phyloP scores from a whole-genome alignment of 2,888 invertebrate genomes.

The Latrodectus elegans region DNA sequence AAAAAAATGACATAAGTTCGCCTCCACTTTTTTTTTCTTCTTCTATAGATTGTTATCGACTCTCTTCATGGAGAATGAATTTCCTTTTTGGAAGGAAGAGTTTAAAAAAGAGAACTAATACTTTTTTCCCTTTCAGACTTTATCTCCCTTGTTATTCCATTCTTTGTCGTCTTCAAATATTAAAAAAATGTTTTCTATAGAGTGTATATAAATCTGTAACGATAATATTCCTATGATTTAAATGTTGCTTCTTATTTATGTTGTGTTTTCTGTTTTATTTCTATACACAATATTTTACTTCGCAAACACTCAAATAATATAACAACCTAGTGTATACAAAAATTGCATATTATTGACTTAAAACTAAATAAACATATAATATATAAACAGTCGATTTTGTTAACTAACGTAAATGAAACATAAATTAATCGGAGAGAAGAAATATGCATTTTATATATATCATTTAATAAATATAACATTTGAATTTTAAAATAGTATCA shows the following conservation, averaged over 20 bases:
- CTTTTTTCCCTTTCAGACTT: slow-evolving; percentile 38
- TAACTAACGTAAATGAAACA: no score
- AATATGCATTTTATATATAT: no score
- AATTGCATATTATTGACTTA: background rate
- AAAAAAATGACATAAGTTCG: slow-evolving; percentile 2
- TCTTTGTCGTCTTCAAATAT: slow-evolving; percentile 35
- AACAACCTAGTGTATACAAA: background rate
- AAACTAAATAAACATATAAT: background rate
- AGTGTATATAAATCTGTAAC: background rate
- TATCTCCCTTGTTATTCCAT: slow-evolving; percentile 47
- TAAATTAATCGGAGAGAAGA: no score
- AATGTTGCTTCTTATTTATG: background rate
- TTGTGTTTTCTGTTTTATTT: background rate
- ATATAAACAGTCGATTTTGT: no score
- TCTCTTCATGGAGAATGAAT: slow-evolving; percentile 20
- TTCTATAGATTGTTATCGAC: slow-evolving; percentile 41
- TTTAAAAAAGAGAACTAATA: slow-evolving; percentile 21
- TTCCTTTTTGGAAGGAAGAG: slow-evolving; percentile 3
- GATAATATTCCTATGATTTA: background rate
- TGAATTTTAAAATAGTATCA: no score
- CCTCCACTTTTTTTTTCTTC: slow-evolving; percentile 20
- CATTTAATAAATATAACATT: no score
- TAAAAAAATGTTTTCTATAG: slow-evolving; percentile 29
- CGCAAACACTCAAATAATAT: background rate
- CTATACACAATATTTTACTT: background rate